These are phyloP conservation scores for Cossypha dichroa DNA, from an alignment of 2,797 vertebrate species.

Conservation along the genomic window DNA sequence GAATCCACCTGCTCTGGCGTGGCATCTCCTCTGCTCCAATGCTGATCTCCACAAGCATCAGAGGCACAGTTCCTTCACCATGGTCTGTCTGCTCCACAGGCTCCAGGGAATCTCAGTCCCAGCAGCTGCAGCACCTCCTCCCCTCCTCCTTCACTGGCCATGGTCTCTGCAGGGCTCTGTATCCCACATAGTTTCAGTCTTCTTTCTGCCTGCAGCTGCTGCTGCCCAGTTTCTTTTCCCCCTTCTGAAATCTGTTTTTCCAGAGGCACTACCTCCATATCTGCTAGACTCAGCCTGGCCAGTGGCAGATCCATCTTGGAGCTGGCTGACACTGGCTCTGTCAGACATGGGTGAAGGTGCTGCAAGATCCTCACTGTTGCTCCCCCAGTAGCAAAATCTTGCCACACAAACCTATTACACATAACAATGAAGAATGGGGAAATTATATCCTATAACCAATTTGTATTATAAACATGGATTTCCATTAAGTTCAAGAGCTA, in stretches of 20 bases:
- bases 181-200: neutral
- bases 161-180: neutral
- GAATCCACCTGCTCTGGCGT: rapidly evolving
- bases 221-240: neutral
- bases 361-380: neutral
- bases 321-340: neutral
- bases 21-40: neutral
- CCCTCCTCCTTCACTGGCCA: neutral
- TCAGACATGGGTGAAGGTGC: neutral
- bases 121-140: rapidly evolving
- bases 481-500: neutral
- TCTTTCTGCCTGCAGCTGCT: neutral
- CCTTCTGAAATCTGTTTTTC: neutral
- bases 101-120: too few species aligned
- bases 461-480: neutral
- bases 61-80: neutral
- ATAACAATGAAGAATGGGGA: neutral
- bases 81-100: rapidly evolving
- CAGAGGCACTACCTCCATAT: too few species aligned
- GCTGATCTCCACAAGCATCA: neutral
- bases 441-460: neutral
- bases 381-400: neutral
- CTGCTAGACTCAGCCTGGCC: rapidly evolving
- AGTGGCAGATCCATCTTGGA: neutral
- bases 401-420: neutral